Base-by-base conservation (phyloP, 2,888 invertebrate genomes). In the Cerceris ruficornis region DNA sequence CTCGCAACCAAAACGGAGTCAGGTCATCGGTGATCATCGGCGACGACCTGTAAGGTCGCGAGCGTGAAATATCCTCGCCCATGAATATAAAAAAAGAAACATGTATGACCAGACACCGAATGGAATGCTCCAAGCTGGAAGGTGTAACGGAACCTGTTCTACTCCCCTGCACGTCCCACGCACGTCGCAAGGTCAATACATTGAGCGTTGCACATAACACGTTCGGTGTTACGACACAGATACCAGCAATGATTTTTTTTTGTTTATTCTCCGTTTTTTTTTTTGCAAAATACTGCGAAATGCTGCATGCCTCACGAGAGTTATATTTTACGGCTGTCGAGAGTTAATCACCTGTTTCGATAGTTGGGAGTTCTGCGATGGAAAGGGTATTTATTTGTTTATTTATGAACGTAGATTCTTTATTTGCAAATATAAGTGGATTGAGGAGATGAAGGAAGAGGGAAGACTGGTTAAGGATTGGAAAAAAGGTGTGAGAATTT, bases 91-190 rank as follows among this genome's bases (percentile, higher is more conserved):
- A 80, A 66, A 70, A 75, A 69, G 60, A 65, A 60, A 54, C 54
- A 62, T 46, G 57, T 55, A 67, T 75, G 71, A 70, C 67, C 75
- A 82, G 82, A 69, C 69, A 73, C 66, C 43, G 79, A 73, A 66
- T 69, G 84, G 84, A 85, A 84, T 84, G 82, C 73, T 79, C 65
- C 72, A 62, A 69, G 69, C 57, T 85, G 71, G 76, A 85, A 85
- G 86, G 73, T 83, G 85, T 87, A 88, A 89, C 89, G 89, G 87
- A 88, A 89, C 89, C 84, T 86, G 88, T 89, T 88, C 85, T 84
- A 86, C 78, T 86, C 82, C 66, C 69, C 75, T 77, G 69, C 80
- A 61, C 81, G 74, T 65, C 77, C 80, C 77, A 75, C 77, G 73
- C 78, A 64, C 77, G 60, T 78, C 68, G 79, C 86, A 88, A 87